Conservation (phyloP, 2,888 invertebrate species). For the Pelosia muscerda region DNA sequence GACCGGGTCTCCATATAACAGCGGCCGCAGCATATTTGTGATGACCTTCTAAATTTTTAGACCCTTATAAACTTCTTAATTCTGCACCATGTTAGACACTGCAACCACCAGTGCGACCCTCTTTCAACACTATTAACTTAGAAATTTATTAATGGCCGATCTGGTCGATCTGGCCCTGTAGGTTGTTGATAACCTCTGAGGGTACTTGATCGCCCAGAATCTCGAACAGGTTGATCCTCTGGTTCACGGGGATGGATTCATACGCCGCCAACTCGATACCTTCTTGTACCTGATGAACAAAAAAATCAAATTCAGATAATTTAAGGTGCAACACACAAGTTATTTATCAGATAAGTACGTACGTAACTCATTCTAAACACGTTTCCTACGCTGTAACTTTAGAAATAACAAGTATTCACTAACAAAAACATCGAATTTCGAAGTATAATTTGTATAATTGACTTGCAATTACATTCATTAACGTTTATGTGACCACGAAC, state of each 20-base stretch:
- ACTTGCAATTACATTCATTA: background rate
- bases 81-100: background rate
- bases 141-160: slow-evolving; percentile 87
- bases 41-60: slow-evolving; percentile 5
- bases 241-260: slow-evolving; percentile 94
- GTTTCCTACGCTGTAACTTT: background rate
- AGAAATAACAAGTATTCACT: background rate
- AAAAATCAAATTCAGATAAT: background rate
- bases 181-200: slow-evolving; percentile 94
- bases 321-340: background rate
- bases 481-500: background rate
- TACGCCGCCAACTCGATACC: slow-evolving; percentile 95
- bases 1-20: slow-evolving; percentile 19
- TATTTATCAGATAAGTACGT: background rate
- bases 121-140: slow-evolving; percentile 25
- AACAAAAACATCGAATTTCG: background rate
- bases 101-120: slow-evolving; percentile 42
- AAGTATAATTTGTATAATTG: slow-evolving; percentile 1
- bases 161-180: slow-evolving; percentile 94
- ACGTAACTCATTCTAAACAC: background rate
- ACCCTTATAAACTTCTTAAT: background rate
- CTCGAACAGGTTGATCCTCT: slow-evolving; percentile 93
- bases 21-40: slow-evolving; percentile 15
- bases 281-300: slow-evolving; percentile 89
- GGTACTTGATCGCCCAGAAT: slow-evolving; percentile 95